Evolutionary conservation across 2,113 vertebrate genomes (phyloP).

Genomic region (Larimichthys polyactis): DNA sequence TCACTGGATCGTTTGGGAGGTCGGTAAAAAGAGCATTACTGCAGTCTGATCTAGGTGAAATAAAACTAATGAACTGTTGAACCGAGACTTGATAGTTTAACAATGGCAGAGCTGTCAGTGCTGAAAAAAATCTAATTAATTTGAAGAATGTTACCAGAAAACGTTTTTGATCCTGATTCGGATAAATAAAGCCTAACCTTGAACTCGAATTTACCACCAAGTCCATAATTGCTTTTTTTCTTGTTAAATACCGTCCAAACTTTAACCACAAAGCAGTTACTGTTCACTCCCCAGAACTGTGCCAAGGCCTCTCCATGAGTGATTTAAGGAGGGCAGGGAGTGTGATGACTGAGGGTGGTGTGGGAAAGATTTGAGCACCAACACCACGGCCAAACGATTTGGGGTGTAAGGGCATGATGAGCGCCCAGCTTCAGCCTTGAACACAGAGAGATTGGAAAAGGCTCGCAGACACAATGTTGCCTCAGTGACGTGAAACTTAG

Average conservation of each 20-base stretch:
- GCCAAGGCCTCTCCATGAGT: background rate
- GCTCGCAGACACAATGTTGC: conserved; percentile 78
- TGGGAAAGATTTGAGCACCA: conserved; percentile 53
- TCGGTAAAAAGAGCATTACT: too few relatives aligned
- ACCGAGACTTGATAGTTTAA: too few relatives aligned
- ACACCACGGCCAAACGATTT: background rate
- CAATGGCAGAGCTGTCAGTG: too few relatives aligned
- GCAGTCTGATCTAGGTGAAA: too few relatives aligned
- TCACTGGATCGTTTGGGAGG: too few relatives aligned
- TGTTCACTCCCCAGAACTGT: background rate
- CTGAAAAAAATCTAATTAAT: too few relatives aligned
- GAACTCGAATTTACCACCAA: background rate
- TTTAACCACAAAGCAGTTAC: conserved; percentile 23
- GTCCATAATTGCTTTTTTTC: conserved; percentile 6
- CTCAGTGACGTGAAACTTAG: conserved; percentile 65
- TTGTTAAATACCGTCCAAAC: conserved; percentile 12
- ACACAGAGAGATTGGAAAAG: conserved; percentile 67
- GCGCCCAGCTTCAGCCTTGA: conserved; percentile 61
- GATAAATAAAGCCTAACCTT: conserved; percentile 5
- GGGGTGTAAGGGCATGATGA: background rate
- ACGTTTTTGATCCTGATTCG: background rate
- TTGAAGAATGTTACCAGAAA: too few relatives aligned
- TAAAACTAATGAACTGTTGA: too few relatives aligned
- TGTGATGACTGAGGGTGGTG: conserved; percentile 55
- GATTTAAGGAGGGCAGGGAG: conserved; percentile 40